These are phyloP conservation scores for Chauna torquata DNA, from an alignment of 2,113 vertebrate genomes.

Conservation along the genomic window DNA sequence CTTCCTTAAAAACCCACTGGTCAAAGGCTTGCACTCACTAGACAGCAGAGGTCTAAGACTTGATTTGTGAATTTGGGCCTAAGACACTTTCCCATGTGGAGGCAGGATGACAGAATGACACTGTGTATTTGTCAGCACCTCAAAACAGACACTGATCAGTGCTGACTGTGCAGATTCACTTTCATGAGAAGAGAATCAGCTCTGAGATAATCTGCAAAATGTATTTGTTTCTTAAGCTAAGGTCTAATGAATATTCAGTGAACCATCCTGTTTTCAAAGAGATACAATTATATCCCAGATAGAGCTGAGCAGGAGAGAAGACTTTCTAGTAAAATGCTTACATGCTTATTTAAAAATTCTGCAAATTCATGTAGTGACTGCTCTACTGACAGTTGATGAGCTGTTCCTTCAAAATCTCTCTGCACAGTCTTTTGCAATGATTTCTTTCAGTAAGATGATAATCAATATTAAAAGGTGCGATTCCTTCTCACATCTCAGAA, in stretches of 20 bases:
- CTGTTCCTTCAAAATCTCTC: not conserved
- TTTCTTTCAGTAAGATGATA: not conserved
- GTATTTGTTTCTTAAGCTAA: not conserved
- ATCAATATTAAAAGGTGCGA: not conserved
- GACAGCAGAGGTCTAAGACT: not conserved
- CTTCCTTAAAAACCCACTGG: not conserved
- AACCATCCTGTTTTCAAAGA: not conserved
- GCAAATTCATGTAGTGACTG: not conserved
- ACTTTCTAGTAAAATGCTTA: not conserved
- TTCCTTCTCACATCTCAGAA: not conserved
- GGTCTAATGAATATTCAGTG: conserved; percentile 13
- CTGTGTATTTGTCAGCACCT: not conserved
- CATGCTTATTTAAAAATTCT: not conserved
- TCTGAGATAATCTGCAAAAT: not conserved
- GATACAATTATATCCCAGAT: not conserved
- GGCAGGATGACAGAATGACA: not conserved
- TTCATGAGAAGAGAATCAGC: not conserved
- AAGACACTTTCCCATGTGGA: rapidly evolving
- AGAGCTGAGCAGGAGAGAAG: not conserved
- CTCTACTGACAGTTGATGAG: not conserved
- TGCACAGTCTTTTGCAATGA: not conserved
- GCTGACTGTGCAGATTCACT: not conserved
- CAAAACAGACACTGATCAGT: rapidly evolving
- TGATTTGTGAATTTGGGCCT: not conserved
- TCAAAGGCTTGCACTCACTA: not conserved